Evolutionary conservation across 2,113 vertebrate genomes (phyloP), one percentile per base, ranked within the genome.

Genomic region (Mormyrus iriodes): DNA sequence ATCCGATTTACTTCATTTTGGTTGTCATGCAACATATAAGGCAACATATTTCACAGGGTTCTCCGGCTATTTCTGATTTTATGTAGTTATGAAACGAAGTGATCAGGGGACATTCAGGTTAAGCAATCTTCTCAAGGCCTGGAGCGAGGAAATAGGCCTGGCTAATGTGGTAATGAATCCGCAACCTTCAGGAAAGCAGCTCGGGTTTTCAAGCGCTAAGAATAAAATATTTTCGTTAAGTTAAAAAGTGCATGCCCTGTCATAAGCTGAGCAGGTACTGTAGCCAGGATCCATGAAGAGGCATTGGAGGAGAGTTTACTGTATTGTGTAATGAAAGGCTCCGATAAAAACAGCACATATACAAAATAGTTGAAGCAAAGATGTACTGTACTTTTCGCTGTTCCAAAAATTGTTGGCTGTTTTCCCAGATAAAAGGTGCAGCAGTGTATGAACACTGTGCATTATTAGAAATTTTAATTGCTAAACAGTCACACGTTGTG

Each of bases 391-490:
- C 31, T 7, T 79, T 79, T 79, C 17, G 13, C 31, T 42, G 39
- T 79, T 79, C 31, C 35, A 17, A 42, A 42, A 1, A 79, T 42
- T 79, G 7, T 79, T 79, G 73, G 73, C 73, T 19, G 15, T 42
- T 79, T 79, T 79, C 73, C 73, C 73, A 79, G 73, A 79, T 79
- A 42, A 79, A 79, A 79, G 73, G 31, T 79, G 5, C 73, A 69
- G 1, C 12, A 79, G 35, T 19, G 35, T 4, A n/a, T 31, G 31
- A 79, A 79, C 31, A 79, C 73, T 79, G 35, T 76, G 17, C 73
- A 79, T 79, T 21, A 79, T 79, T 13, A 19, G 31, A 42, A 79
- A 79, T 79, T 79, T 79, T 79, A 79, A 42, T 79, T 42, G 73
- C 35, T 79, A 76, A 76, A 39, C 5, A 42, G 4, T 79, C 73